Percentiles rank a stretch among this genome's conserved stretches.
These are phyloP conservation scores for Argyresthia albistria DNA, from an alignment of 2,888 invertebrate genomes.

Conservation along the genomic window DNA sequence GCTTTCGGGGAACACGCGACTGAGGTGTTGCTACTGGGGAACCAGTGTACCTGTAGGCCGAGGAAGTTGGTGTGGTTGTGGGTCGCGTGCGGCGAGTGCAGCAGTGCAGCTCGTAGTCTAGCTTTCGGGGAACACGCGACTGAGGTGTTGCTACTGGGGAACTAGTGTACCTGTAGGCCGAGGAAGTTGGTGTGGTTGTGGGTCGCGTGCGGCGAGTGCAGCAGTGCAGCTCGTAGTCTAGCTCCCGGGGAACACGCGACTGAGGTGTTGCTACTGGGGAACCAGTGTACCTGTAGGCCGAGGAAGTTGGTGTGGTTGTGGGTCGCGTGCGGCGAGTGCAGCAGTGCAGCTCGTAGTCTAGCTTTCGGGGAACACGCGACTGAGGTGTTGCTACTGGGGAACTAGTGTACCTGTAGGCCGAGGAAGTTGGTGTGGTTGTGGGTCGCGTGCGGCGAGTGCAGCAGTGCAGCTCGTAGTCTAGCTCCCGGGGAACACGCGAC, in stretches of 20 bases:
- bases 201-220: not conserved
- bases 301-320: constrained; percentile 71
- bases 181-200: too few relatives aligned
- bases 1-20: too few relatives aligned
- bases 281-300: constrained; percentile 58
- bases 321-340: constrained; percentile 73
- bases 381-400: constrained; percentile 11
- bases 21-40: too few relatives aligned
- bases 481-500: constrained; percentile 41
- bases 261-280: too few relatives aligned
- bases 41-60: too few relatives aligned
- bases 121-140: not conserved
- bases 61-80: too few relatives aligned
- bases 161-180: constrained; percentile 58
- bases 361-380: constrained; percentile 41
- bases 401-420: constrained; percentile 59
- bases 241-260: not conserved
- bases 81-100: not conserved
- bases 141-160: too few relatives aligned
- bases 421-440: constrained; percentile 71
- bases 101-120: not conserved
- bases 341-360: constrained; percentile 73
- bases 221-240: not conserved
- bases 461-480: constrained; percentile 73
- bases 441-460: constrained; percentile 73